Percentiles rank a stretch among this genome's conserved stretches.
phyloP scores from a whole-genome alignment of 2,113 vertebrate genomes.

The Agelaius phoeniceus region DNA sequence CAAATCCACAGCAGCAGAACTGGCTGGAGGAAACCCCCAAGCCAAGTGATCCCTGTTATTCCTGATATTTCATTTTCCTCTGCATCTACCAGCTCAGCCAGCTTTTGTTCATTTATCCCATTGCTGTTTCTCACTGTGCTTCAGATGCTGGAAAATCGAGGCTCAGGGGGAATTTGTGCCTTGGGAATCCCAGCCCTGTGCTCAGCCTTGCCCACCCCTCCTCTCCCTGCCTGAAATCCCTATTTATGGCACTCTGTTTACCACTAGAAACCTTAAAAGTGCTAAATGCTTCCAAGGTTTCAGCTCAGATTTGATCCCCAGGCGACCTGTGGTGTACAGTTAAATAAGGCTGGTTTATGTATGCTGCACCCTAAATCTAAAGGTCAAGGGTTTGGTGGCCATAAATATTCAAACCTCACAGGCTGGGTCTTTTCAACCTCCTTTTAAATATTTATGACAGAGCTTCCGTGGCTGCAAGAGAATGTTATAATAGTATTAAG shows the following conservation, averaged over 20 bases:
- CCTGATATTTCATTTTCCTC: neutral
- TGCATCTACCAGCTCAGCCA: neutral
- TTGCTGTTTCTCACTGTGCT: neutral
- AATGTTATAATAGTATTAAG: neutral
- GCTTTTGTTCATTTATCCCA: neutral
- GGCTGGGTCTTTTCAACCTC: neutral
- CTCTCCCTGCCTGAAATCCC: neutral
- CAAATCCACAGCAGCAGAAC: neutral
- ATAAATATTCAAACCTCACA: neutral
- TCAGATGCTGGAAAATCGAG: neutral
- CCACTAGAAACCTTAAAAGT: neutral
- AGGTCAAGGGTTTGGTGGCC: neutral
- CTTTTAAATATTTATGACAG: constrained; percentile 33
- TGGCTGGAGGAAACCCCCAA: neutral
- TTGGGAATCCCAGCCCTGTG: neutral
- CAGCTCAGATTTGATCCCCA: neutral
- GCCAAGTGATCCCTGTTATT: accelerated
- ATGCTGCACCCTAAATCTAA: neutral
- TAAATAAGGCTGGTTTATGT: neutral
- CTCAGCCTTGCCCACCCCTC: neutral
- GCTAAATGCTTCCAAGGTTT: neutral
- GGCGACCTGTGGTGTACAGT: neutral
- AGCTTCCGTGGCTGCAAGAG: neutral
- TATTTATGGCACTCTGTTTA: neutral
- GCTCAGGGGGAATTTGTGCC: accelerated